phyloP scores from a whole-genome alignment of 2,797 vertebrate genomes.

The Sebastes oblongus region DNA sequence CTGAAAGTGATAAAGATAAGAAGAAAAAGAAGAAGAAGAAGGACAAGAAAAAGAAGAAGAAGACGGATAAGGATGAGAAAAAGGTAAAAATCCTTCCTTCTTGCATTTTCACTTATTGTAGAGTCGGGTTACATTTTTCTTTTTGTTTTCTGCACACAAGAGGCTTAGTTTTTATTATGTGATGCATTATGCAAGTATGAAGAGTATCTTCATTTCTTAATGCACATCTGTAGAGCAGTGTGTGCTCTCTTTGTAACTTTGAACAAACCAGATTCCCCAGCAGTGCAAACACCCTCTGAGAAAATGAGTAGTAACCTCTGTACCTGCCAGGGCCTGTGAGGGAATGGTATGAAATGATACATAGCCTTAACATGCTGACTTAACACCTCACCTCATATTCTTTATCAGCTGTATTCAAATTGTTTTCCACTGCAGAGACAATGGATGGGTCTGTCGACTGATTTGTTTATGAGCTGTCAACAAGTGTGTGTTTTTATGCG shows the following conservation, averaged over 20 bases:
- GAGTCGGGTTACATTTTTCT: not conserved
- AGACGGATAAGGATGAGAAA: conserved; percentile 37
- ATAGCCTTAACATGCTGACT: not conserved
- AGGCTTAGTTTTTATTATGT: not conserved
- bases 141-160: not conserved
- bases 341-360: not conserved
- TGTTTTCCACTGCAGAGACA: not conserved
- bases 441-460: not conserved
- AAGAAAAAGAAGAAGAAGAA: conserved; percentile 63
- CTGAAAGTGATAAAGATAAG: conserved; percentile 64
- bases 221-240: not conserved
- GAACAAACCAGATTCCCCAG: not conserved
- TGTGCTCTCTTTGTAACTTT: not conserved
- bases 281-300: not conserved
- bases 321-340: conserved; percentile 6
- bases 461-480: not conserved
- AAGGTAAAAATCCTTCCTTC: conserved; percentile 19
- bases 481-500: not conserved
- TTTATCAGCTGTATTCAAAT: not conserved
- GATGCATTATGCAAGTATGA: too few relatives aligned
- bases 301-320: not conserved
- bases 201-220: not conserved
- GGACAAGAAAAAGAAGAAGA: conserved; percentile 45
- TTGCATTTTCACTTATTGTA: not conserved
- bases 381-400: not conserved